Evolutionary conservation across 2,113 vertebrate species (phyloP).

Genomic region (Chrysochloris asiatica): DNA sequence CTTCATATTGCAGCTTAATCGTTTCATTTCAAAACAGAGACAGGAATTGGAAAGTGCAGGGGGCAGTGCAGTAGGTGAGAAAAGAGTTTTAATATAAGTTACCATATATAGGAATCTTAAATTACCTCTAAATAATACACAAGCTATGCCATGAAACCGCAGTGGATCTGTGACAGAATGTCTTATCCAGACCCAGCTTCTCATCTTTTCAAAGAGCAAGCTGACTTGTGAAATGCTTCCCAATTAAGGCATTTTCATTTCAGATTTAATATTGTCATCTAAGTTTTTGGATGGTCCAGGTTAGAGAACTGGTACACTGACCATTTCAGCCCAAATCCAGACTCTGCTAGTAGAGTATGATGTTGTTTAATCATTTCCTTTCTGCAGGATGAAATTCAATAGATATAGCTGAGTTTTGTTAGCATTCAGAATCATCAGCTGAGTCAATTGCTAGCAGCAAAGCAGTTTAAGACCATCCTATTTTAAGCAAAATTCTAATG

Average conservation of each 20-base stretch:
- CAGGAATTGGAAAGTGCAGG: slow-evolving; percentile 61
- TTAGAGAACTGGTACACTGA: neutral
- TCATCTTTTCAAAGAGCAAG: slow-evolving; percentile 40
- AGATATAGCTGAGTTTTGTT: neutral
- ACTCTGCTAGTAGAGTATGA: neutral
- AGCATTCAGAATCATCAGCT: slow-evolving; percentile 25
- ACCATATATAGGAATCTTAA: slow-evolving; percentile 56
- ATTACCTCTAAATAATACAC: slow-evolving; percentile 72
- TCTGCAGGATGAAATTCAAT: slow-evolving; percentile 17
- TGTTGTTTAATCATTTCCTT: slow-evolving; percentile 6
- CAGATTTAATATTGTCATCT: slow-evolving; percentile 9
- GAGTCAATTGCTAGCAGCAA: neutral
- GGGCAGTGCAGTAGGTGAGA: slow-evolving; percentile 59
- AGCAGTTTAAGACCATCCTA: neutral
- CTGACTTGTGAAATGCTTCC: slow-evolving; percentile 30
- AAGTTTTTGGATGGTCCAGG: slow-evolving; percentile 1
- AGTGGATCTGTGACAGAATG: slow-evolving; percentile 58
- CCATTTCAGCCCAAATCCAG: slow-evolving; percentile 22
- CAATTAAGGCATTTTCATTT: slow-evolving; percentile 38
- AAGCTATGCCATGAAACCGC: slow-evolving; percentile 50
- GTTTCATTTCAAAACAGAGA: slow-evolving; percentile 73
- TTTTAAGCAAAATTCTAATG: neutral
- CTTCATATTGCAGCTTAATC: slow-evolving; percentile 69
- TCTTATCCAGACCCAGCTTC: slow-evolving; percentile 18
- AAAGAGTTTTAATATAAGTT: slow-evolving; percentile 68